Evolutionary conservation across 2,113 vertebrate genomes (phyloP).

Genomic region (Leucoraja erinaceus): DNA sequence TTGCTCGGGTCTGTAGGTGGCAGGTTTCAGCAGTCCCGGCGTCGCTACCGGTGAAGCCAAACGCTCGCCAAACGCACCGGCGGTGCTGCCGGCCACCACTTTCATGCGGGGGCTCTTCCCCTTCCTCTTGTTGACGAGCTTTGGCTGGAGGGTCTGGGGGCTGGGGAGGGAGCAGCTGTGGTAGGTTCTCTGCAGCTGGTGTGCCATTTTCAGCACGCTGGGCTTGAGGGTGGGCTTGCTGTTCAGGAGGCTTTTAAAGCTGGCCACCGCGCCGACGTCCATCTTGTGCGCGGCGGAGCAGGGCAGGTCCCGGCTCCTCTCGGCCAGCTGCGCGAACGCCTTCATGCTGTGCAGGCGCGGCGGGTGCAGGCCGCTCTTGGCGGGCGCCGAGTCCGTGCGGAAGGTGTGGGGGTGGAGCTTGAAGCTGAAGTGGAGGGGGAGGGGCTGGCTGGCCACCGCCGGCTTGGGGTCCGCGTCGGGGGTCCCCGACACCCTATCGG

Average conservation of each 20-base stretch:
- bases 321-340: constrained; percentile 23
- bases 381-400: constrained; percentile 53
- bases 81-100: background rate
- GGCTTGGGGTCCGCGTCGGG: constrained; percentile 59
- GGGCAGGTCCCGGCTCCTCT: background rate
- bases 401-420: constrained; percentile 49
- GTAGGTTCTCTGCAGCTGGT: constrained; percentile 47
- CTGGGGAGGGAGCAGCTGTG: constrained; percentile 52
- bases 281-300: background rate
- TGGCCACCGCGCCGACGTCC: background rate
- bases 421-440: constrained; percentile 50
- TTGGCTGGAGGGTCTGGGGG: constrained; percentile 47
- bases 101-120: constrained; percentile 26
- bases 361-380: constrained; percentile 51
- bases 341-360: constrained; percentile 53
- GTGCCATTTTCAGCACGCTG: constrained; percentile 36
- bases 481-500: constrained; percentile 53
- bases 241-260: constrained; percentile 4
- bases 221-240: constrained; percentile 1
- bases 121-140: constrained; percentile 21
- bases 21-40: constrained; percentile 2
- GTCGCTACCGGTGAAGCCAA: background rate
- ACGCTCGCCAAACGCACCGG: background rate
- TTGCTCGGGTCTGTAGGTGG: background rate
- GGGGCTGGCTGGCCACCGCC: constrained; percentile 52